Evolutionary conservation across 1,140 invertebrate species (phyloP).

Genomic region (Brachionus koreanus): DNA sequence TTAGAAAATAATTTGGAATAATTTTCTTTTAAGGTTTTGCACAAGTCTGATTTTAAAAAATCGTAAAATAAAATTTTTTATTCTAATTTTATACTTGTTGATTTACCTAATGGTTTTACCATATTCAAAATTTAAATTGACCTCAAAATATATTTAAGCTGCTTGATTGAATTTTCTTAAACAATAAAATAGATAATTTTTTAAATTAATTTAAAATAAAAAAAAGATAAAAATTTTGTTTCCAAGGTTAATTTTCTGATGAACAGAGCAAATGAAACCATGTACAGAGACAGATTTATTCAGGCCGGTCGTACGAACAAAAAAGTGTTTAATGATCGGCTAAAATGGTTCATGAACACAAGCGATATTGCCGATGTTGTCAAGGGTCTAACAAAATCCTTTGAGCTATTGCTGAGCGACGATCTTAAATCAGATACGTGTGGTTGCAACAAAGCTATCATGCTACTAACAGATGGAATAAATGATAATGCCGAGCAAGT

Average conservation of each 20-base stretch:
- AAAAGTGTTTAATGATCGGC: background rate
- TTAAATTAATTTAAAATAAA: background rate
- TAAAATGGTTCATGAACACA: conserved; percentile 63
- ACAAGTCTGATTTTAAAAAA: too few relatives aligned
- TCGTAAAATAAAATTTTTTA: too few relatives aligned
- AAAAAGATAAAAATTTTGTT: background rate
- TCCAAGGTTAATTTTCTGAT: conserved; percentile 2
- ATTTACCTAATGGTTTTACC: too few relatives aligned
- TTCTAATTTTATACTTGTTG: too few relatives aligned
- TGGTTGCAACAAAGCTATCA: conserved; percentile 91
- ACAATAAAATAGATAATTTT: too few relatives aligned
- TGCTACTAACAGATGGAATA: conserved; percentile 95
- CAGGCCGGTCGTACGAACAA: conserved; percentile 33
- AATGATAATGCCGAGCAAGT: conserved; percentile 86
- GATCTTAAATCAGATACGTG: conserved; percentile 47
- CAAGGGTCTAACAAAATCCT: conserved; percentile 79
- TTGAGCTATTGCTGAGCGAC: conserved; percentile 68
- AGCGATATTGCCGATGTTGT: conserved; percentile 90
- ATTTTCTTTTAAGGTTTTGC: too few relatives aligned
- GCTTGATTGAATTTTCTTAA: too few relatives aligned
- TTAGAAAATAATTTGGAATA: too few relatives aligned
- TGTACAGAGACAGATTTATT: background rate
- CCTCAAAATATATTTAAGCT: too few relatives aligned
- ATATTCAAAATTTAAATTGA: too few relatives aligned
- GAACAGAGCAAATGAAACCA: conserved; percentile 1